A percentile compares a stretch with the other conserved stretches of the same genome.
phyloP scores from a whole-genome alignment of 2,888 invertebrate species.

The Ctena decussata region DNA sequence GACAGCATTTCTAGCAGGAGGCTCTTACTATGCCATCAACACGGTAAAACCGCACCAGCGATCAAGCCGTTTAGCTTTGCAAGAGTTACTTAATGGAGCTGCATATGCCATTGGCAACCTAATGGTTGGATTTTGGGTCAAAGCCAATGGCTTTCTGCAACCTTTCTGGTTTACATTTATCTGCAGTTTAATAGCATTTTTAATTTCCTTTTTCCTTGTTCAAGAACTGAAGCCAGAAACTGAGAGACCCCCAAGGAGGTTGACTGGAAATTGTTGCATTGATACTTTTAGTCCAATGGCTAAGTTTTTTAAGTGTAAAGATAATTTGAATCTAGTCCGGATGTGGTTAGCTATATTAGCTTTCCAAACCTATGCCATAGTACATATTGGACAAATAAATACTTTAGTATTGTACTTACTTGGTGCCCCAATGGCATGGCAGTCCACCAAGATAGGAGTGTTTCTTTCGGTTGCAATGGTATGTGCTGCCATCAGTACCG shows the following conservation, averaged over 20 bases:
- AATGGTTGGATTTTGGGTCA: slow-evolving; percentile 84
- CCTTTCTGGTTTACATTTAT: slow-evolving; percentile 85
- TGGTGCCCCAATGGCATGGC: slow-evolving; percentile 79
- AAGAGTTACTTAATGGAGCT: slow-evolving; percentile 82
- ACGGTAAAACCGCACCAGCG: slow-evolving; percentile 76
- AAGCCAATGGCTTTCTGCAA: slow-evolving; percentile 80
- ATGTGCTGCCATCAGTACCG: slow-evolving; percentile 79
- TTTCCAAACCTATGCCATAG: slow-evolving; percentile 85
- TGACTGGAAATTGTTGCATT: slow-evolving; percentile 77
- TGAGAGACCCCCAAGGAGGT: slow-evolving; percentile 36
- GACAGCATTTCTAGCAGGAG: slow-evolving; percentile 82
- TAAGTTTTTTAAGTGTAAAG: slow-evolving; percentile 79
- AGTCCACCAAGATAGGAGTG: slow-evolving; percentile 79
- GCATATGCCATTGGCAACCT: slow-evolving; percentile 83
- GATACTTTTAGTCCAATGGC: slow-evolving; percentile 80
- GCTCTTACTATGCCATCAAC: slow-evolving; percentile 82
- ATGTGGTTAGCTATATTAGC: slow-evolving; percentile 85
- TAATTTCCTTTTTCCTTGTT: slow-evolving; percentile 83
- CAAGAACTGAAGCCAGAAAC: slow-evolving; percentile 72
- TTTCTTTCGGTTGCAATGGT: slow-evolving; percentile 82
- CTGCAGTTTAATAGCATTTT: slow-evolving; percentile 78
- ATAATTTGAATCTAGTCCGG: slow-evolving; percentile 79
- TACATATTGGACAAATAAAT: slow-evolving; percentile 85
- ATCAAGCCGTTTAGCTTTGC: slow-evolving; percentile 78
- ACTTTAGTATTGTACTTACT: slow-evolving; percentile 83